These are phyloP conservation scores for Meles meles DNA, from an alignment of 2,113 vertebrate species.

Conservation along the genomic window DNA sequence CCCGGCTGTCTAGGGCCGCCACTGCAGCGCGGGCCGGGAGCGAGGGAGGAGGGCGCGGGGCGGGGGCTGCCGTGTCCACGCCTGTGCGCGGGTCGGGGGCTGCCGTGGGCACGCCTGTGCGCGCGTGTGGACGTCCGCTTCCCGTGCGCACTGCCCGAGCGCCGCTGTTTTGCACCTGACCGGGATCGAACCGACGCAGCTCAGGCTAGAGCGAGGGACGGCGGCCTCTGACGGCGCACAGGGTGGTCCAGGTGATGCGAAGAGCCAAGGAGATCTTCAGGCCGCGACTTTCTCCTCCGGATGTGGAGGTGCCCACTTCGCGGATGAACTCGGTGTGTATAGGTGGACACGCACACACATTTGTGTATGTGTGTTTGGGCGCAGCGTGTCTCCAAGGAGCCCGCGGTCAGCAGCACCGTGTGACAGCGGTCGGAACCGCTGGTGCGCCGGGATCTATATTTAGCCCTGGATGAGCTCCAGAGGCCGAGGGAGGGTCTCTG, in stretches of 20 bases:
- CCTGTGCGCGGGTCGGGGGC: too few relatives aligned
- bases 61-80: too few relatives aligned
- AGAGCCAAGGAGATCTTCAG: background rate
- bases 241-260: background rate
- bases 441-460: slow-evolving; percentile 43
- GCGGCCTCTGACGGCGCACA: background rate
- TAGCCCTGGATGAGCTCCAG: background rate
- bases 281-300: background rate
- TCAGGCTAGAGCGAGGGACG: background rate
- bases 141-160: background rate
- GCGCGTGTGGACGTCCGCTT: background rate
- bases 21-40: too few relatives aligned
- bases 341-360: background rate
- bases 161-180: background rate
- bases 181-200: background rate
- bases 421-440: slow-evolving; percentile 51
- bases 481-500: background rate
- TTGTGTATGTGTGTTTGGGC: background rate
- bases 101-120: rapidly evolving
- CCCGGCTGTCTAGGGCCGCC: too few relatives aligned
- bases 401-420: slow-evolving; percentile 35
- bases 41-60: too few relatives aligned
- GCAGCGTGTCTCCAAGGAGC: slow-evolving; percentile 32
- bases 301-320: background rate
- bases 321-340: background rate